Evolutionary conservation across 2,113 vertebrate genomes (phyloP), one percentile per base, ranked within the genome.

Genomic region (Actenoides lindsayi): DNA sequence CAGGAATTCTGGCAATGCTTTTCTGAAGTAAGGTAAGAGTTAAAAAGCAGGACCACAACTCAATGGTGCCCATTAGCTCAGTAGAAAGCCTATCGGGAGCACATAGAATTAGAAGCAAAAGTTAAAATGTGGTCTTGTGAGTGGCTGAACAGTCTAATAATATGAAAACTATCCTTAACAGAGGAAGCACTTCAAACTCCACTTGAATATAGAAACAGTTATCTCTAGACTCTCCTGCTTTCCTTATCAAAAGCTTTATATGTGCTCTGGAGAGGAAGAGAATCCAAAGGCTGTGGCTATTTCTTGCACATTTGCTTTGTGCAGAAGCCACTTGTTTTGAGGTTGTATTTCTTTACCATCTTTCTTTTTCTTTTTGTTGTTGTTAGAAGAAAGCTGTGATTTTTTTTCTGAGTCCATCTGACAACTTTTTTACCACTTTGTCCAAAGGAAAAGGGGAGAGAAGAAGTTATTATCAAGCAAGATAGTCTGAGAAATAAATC

Each of bases 241-340:
- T 41, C 18, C 57, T 83, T 37, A 21, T 27, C 41, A 41, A 71
- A 83, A 88, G 13, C 51, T 95, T 70, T 60, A 19, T 31, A 14
- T 64, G 35, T 91, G 33, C 24, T 24, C 27, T 73, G 50, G 54
- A 77, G 21, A 54, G 53, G 39, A 76, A 28, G 8, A 25, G 33
- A 91, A 79, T 81, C 64, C 41, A 70, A 82, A 65, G 63, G 24
- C 33, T 60, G 21, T 46, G 24, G 31, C 39, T 64, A 5, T n/a
- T 82, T 87, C 37, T n/a, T 91, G 59, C 44, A 80, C 25, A 56
- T 74, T 53, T 41, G 16, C 81, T 83, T 77, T 70, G 59, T 74
- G 51, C 74, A 91, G 50, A 74, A 74, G 44, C 75, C 15, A 4
- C 33, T 60, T 80, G 3, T 35, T 81, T 74, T 37, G 12, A 62